A percentile compares a stretch with the other conserved stretches of the same genome.
These are phyloP conservation scores for Coccyzus lansbergi DNA, from an alignment of 2,797 vertebrate species.

Conservation along the genomic window DNA sequence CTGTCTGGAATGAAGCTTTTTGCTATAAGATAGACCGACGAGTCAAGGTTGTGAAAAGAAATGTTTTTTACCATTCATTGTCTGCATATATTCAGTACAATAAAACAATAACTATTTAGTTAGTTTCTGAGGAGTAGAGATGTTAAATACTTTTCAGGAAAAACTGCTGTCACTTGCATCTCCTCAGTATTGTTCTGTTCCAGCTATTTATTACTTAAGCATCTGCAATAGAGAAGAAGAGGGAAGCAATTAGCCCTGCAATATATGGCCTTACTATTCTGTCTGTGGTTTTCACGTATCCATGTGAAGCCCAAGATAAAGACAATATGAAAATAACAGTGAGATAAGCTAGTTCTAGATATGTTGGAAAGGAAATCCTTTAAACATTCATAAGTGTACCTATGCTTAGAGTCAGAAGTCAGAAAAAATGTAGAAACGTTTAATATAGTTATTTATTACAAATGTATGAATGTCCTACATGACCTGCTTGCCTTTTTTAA, in stretches of 20 bases:
- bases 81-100: neutral
- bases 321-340: neutral
- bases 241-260: neutral
- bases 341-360: neutral
- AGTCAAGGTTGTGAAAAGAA: slow-evolving; percentile 77
- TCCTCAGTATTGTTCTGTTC: neutral
- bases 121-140: neutral
- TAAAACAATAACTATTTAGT: neutral
- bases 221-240: neutral
- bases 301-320: neutral
- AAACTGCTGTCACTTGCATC: neutral
- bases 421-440: neutral
- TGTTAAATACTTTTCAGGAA: neutral
- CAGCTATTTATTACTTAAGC: neutral
- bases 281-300: neutral
- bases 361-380: neutral
- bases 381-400: neutral
- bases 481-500: neutral
- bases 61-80: neutral
- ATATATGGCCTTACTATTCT: neutral
- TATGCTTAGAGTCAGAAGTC: neutral
- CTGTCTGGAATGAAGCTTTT: slow-evolving; percentile 87
- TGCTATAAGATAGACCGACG: slow-evolving; percentile 79
- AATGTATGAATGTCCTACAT: neutral
- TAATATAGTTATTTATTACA: neutral